A percentile compares a stretch with the other conserved stretches of the same genome.
These are phyloP conservation scores for Lophochroa leadbeateri DNA, from an alignment of 2,113 vertebrate species.

Conservation along the genomic window DNA sequence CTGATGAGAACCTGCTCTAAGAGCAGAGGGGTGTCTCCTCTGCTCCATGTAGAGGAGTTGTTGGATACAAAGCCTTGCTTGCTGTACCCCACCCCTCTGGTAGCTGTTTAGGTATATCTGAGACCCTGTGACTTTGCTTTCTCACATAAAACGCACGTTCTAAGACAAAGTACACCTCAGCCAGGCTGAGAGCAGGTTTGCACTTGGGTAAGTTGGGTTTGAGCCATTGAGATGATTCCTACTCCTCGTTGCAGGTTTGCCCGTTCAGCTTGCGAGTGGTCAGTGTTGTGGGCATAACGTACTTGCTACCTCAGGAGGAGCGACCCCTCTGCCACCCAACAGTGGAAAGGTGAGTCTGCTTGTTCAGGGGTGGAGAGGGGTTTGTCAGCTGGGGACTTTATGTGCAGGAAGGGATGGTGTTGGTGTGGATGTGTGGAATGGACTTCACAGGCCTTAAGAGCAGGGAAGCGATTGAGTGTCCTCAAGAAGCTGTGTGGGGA, in stretches of 20 bases:
- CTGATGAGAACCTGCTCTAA: neutral
- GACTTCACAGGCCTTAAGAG: neutral
- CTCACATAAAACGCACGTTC: rapidly evolving
- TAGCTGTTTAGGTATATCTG: neutral
- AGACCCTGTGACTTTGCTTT: neutral
- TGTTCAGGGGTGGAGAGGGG: neutral
- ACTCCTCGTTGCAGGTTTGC: constrained; percentile 78
- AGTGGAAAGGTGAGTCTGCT: constrained; percentile 86
- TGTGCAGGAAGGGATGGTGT: neutral
- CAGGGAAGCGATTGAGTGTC: neutral
- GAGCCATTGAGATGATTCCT: neutral
- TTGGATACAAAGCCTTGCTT: neutral
- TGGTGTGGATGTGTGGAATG: neutral
- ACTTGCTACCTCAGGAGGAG: constrained; percentile 96
- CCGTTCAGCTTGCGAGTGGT: constrained; percentile 96
- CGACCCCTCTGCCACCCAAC: constrained; percentile 92
- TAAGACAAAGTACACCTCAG: neutral
- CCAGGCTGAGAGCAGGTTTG: neutral
- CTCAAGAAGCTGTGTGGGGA: neutral
- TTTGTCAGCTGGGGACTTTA: neutral
- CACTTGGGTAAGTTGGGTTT: rapidly evolving
- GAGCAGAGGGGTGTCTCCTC: neutral
- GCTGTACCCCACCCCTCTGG: neutral
- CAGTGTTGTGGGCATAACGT: constrained; percentile 95
- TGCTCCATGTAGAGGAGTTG: neutral